phyloP scores from a whole-genome alignment of 2,888 invertebrate genomes.

The Lasioglossum malachurum region DNA sequence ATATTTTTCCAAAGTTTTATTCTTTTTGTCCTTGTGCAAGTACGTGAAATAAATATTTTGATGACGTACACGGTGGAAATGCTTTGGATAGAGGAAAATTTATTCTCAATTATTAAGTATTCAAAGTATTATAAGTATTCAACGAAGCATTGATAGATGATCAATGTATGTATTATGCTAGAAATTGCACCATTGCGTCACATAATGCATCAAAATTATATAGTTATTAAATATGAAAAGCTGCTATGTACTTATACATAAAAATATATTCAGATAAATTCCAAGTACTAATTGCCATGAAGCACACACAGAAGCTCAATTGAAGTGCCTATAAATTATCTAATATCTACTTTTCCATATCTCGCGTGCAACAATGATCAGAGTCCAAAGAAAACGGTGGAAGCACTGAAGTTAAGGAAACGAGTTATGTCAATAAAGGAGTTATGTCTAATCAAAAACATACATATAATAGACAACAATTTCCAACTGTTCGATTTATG shows the following conservation, averaged over 20 bases:
- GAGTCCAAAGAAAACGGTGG: neutral
- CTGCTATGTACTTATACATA: neutral
- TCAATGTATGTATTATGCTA: neutral
- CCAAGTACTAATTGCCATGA: neutral
- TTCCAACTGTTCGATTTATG: neutral
- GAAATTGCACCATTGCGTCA: neutral
- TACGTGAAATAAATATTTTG: neutral
- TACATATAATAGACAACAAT: neutral
- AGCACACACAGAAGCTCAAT: neutral
- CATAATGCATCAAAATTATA: neutral
- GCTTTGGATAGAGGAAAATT: neutral
- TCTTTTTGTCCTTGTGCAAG: neutral
- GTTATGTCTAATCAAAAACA: neutral
- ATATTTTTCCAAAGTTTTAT: neutral
- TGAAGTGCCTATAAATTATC: neutral
- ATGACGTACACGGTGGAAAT: neutral
- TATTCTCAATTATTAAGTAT: neutral
- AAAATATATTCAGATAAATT: neutral
- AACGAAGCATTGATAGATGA: neutral
- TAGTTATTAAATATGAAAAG: neutral
- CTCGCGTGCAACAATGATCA: neutral
- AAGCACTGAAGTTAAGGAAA: neutral
- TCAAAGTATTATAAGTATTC: too few relatives aligned
- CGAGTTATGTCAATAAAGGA: too few relatives aligned
- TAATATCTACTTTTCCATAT: neutral